phyloP scores from a whole-genome alignment of 2,113 vertebrate species.

The Sylvicapra grimmia region DNA sequence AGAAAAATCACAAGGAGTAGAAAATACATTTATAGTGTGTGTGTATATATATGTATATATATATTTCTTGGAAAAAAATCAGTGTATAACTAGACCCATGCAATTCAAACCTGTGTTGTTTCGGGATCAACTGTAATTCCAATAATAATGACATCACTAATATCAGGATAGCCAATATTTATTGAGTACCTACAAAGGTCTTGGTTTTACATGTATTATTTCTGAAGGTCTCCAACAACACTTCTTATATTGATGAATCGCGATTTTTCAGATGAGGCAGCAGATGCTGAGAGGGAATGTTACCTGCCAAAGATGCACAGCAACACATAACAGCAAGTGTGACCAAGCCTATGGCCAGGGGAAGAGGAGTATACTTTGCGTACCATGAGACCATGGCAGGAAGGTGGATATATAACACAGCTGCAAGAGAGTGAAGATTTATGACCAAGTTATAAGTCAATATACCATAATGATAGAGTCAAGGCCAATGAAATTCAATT shows the following conservation, averaged over 20 bases:
- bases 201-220: not conserved
- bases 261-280: not conserved
- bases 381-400: not conserved
- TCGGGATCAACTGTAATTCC: not conserved
- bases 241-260: not conserved
- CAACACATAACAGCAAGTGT: not conserved
- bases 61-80: not conserved
- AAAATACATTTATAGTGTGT: not conserved
- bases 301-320: not conserved
- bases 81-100: not conserved
- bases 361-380: not conserved
- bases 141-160: not conserved
- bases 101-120: not conserved
- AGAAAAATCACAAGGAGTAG: not conserved
- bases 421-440: not conserved
- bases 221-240: not conserved
- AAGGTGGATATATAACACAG: not conserved
- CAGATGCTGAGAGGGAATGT: not conserved
- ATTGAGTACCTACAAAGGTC: not conserved
- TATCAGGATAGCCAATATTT: not conserved
- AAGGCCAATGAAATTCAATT: not conserved
- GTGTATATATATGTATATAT: not conserved
- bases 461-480: not conserved
- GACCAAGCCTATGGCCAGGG: not conserved
- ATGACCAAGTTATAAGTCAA: not conserved